Evolutionary conservation across 2,888 invertebrate genomes (phyloP), one percentile per base, ranked within the genome.

Genomic region (Dryobota labecula): DNA sequence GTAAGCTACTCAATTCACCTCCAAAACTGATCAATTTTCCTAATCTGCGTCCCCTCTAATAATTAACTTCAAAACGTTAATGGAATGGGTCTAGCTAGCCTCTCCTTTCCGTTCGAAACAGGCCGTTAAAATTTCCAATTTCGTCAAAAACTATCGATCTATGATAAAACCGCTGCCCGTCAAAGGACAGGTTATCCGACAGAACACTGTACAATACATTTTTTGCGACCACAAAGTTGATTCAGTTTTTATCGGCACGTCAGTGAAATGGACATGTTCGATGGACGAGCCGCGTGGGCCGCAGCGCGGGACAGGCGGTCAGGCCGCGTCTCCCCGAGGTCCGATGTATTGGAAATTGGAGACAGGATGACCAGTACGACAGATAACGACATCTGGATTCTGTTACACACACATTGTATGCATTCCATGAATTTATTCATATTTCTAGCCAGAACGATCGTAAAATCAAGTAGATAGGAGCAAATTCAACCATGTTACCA

Each of bases 251-350:
- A 83, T 78, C 79, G 77, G 78, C 72, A 80, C 71, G 77, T 85
- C 86, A 77, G 76, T 82, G 84, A 84, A 86, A 84, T 88, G 82
- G 90, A 90, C 88, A 80, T 85, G 83, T 92, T 92, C 90, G 93
- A 93, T 88, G 87, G 90, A 87, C 85, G 78, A 83, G 86, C 91
- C 91, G 80, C 87, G 30, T 15, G 73, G 65, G 38, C 73, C 92
- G 80, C 87, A 87, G 84, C 87, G 71, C 70, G 75, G 82, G 87
- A 86, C 82, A 84, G 67, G 76, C 84, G 85, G 83, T 77, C 70
- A 62, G 66, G 43, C 45, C 64, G 63, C 58, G 73, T 80, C 79
- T 76, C 62, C 43, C 61, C 73, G 78, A 65, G 73, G 76, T 69
- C 41, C 60, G 41, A 76, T 72, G 62, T 78, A 79, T 78, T 83